Percentiles rank a stretch among this genome's conserved stretches.
Evolutionary conservation across 2,797 vertebrate genomes (phyloP).

Genomic region (Sarcoramphus papa): DNA sequence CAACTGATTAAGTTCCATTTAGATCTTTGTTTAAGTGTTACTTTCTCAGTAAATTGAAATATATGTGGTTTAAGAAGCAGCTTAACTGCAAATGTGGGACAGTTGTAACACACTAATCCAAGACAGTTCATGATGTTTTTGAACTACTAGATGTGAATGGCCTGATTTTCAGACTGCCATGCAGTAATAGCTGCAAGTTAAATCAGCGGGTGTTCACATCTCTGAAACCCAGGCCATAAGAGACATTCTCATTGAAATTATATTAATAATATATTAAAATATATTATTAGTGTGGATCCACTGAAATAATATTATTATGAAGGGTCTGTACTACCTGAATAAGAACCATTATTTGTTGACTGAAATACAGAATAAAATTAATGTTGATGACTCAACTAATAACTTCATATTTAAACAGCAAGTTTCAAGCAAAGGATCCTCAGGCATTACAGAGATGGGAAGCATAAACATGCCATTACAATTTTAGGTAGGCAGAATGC

Average conservation of each 20-base stretch:
- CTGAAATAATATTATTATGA: background rate
- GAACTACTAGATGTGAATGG: background rate
- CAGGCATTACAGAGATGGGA: constrained; percentile 11
- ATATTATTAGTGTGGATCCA: background rate
- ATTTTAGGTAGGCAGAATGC: constrained; percentile 43
- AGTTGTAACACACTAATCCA: background rate
- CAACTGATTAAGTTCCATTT: background rate
- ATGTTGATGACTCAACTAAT: constrained; percentile 19
- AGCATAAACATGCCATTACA: constrained; percentile 37
- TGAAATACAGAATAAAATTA: constrained; percentile 22
- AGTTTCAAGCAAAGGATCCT: constrained; percentile 28
- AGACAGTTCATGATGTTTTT: background rate
- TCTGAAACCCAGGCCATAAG: background rate
- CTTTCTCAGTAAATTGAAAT: background rate
- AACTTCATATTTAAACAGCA: constrained; percentile 27
- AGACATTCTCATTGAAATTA: background rate
- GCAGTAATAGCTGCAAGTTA: background rate
- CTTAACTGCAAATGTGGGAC: background rate
- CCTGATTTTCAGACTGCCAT: background rate
- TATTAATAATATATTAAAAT: background rate
- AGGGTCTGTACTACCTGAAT: background rate
- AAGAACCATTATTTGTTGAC: background rate
- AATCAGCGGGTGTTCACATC: background rate
- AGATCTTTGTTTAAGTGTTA: background rate
- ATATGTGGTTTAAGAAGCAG: background rate